phyloP scores from a whole-genome alignment of 2,888 invertebrate species.

The Laothoe populi region DNA sequence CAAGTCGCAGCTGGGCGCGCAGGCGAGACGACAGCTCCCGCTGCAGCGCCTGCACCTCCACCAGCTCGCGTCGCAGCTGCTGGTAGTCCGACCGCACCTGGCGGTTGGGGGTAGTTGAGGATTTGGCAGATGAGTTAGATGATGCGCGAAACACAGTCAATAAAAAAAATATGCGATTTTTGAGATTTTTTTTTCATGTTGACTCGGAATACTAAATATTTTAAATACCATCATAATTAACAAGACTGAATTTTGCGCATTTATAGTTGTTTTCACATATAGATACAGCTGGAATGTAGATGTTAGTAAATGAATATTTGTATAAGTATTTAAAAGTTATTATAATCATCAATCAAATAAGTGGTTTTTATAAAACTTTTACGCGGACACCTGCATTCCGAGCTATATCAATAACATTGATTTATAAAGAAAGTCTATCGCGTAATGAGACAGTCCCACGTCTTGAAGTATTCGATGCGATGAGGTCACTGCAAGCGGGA shows the following conservation, averaged over 20 bases:
- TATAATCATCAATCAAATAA: no score
- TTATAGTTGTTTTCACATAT: neutral
- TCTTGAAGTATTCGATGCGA: constrained; percentile 52
- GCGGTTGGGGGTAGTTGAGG: neutral
- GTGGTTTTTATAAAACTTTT: neutral
- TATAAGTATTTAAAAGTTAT: no score
- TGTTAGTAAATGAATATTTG: no score
- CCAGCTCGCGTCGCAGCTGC: constrained; percentile 90
- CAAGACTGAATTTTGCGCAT: constrained; percentile 3
- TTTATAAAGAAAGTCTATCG: constrained; percentile 16
- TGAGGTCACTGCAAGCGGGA: constrained; percentile 32
- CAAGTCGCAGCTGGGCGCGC: constrained; percentile 88
- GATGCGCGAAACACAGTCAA: constrained; percentile 3
- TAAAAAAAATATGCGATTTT: neutral
- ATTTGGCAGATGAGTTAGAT: neutral
- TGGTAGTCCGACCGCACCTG: constrained; percentile 91
- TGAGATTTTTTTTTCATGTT: neutral
- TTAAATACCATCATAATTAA: neutral
- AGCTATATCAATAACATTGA: constrained; percentile 6
- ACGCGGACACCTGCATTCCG: neutral
- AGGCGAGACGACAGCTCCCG: constrained; percentile 91
- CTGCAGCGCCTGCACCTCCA: constrained; percentile 92
- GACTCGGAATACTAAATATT: neutral
- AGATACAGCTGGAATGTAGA: constrained; percentile 13
- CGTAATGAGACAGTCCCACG: constrained; percentile 38